phyloP scores from a whole-genome alignment of 64 coral and sea anemone species.

The Pocillopora damicornis region DNA sequence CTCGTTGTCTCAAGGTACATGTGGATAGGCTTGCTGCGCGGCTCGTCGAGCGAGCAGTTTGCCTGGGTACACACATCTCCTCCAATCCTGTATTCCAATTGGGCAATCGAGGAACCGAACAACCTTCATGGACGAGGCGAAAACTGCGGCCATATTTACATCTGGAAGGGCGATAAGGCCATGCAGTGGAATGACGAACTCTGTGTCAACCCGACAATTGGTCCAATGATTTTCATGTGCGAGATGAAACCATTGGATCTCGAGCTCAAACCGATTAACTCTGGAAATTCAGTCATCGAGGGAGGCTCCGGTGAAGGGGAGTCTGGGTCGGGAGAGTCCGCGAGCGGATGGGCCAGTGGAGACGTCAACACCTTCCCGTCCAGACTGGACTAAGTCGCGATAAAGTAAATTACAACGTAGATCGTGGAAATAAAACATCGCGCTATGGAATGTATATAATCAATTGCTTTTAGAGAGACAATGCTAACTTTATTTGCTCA shows the following conservation, averaged over 20 bases:
- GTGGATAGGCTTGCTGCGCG: conserved; percentile 38
- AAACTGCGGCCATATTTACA: conserved; percentile 32
- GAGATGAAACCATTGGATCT: conserved; percentile 1
- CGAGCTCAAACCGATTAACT: neutral
- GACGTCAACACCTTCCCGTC: neutral
- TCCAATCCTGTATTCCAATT: conserved; percentile 8
- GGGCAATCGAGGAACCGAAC: conserved; percentile 17
- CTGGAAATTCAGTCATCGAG: neutral
- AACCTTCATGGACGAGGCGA: conserved; percentile 27
- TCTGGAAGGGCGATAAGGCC: conserved; percentile 9
- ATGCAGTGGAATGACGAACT: conserved; percentile 36
- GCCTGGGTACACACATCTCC: neutral
- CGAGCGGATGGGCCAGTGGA: conserved; percentile 5
- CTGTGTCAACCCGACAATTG: conserved; percentile 13
- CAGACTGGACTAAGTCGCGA: too few species aligned
- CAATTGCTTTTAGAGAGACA: too few species aligned
- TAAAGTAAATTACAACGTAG: too few species aligned
- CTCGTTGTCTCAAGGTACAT: neutral
- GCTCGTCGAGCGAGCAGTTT: neutral
- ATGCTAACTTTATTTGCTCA: too few species aligned
- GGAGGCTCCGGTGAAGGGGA: conserved; percentile 2
- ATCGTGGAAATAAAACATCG: too few species aligned
- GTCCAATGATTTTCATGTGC: conserved; percentile 35
- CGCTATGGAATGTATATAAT: too few species aligned
- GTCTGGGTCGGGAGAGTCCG: conserved; percentile 12